A percentile compares a stretch with the other conserved stretches of the same genome.
phyloP scores from a whole-genome alignment of 2,888 invertebrate species.

The Agapostemon virescens region DNA sequence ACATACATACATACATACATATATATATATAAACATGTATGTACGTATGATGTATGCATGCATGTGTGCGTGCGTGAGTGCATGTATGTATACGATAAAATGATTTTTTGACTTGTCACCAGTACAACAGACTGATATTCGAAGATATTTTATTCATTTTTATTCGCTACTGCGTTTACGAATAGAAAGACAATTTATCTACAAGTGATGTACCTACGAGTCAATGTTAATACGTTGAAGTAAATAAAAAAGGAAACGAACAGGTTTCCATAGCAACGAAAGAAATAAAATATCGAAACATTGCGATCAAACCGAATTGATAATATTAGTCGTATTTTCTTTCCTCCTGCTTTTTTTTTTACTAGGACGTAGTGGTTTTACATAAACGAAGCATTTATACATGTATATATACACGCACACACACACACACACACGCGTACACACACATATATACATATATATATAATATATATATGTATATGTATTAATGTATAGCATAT shows the following conservation, averaged over 20 bases:
- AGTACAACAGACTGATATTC: conserved; percentile 30
- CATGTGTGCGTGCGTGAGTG: not conserved
- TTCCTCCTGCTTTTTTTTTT: conserved; percentile 28
- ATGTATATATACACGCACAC: conserved; percentile 67
- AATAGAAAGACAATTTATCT: conserved; percentile 44
- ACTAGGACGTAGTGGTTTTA: conserved; percentile 57
- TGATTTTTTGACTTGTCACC: not conserved
- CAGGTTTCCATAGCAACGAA: conserved; percentile 18
- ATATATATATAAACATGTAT: not conserved
- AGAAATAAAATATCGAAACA: conserved; percentile 25
- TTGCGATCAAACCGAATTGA: conserved; percentile 2
- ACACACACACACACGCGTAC: conserved; percentile 40
- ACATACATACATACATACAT: not conserved
- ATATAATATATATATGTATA: conserved; percentile 56
- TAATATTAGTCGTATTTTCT: not conserved
- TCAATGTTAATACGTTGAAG: conserved; percentile 32
- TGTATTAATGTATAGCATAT: conserved; percentile 49
- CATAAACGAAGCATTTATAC: conserved; percentile 67
- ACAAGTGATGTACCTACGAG: conserved; percentile 49
- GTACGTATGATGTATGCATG: not conserved
- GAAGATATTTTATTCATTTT: conserved; percentile 50
- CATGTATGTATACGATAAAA: conserved; percentile 5
- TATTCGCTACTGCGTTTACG: conserved; percentile 42
- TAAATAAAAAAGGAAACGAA: conserved; percentile 23
- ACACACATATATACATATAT: conserved; percentile 54